Conservation (phyloP, 2,797 vertebrate genomes). For the Neostethus bicornis region DNA sequence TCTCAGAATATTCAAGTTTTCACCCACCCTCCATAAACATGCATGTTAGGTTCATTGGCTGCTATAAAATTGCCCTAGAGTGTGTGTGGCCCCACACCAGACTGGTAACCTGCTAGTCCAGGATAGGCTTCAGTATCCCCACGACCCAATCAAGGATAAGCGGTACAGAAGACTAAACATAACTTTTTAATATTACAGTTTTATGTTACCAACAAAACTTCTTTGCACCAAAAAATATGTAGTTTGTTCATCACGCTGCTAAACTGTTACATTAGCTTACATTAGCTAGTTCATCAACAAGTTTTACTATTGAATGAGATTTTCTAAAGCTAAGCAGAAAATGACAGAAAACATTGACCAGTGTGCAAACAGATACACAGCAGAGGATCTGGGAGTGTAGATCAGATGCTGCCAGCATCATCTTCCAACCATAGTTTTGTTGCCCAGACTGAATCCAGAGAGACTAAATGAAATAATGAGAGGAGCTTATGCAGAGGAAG, state of each 20-base stretch:
- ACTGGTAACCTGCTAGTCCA: no score
- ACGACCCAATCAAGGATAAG: no score
- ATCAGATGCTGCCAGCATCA: slow-evolving; percentile 53
- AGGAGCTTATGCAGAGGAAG: slow-evolving; percentile 54
- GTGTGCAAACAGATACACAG: slow-evolving; percentile 52
- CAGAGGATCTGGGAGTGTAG: slow-evolving; percentile 56
- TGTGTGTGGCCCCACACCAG: no score
- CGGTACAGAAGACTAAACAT: no score
- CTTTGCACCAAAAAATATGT: not conserved
- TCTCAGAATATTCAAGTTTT: no score
- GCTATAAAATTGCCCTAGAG: no score
- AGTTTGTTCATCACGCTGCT: slow-evolving; percentile 6
- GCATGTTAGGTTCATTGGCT: no score
- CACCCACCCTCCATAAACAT: no score
- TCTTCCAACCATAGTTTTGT: slow-evolving; percentile 61
- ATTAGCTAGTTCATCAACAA: slow-evolving; percentile 8
- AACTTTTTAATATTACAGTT: not conserved
- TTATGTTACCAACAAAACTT: not conserved
- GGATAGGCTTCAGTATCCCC: no score
- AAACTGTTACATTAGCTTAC: not conserved
- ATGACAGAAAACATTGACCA: slow-evolving; percentile 26
- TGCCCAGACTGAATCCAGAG: slow-evolving; percentile 53
- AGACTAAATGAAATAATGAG: slow-evolving; percentile 49
- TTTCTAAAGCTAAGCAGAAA: slow-evolving; percentile 31
- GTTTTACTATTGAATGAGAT: slow-evolving; percentile 7